phyloP scores from a whole-genome alignment of 1,140 invertebrate species.

The Brachionus manjavacas region DNA sequence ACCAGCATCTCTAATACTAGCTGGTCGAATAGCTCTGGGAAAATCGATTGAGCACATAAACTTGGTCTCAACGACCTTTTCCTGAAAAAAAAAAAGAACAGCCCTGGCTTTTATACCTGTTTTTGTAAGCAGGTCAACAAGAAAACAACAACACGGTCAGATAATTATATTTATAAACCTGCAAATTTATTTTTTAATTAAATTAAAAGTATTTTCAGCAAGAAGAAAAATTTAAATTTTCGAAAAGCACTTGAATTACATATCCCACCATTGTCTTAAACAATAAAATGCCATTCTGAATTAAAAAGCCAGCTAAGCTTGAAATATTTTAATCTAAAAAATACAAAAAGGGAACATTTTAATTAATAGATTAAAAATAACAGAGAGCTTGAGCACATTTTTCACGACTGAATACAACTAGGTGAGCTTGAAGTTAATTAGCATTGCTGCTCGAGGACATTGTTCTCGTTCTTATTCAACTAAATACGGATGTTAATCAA shows the following conservation, averaged over 20 bases:
- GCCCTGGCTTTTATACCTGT: neutral
- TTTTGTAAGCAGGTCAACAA: neutral
- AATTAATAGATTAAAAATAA: conserved; percentile 33
- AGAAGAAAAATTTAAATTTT: neutral
- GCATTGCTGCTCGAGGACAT: neutral
- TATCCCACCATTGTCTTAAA: conserved; percentile 6
- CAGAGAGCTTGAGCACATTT: conserved; percentile 3
- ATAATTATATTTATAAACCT: conserved; percentile 7
- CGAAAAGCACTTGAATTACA: conserved; percentile 30
- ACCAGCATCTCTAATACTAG: neutral
- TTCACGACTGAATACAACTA: neutral
- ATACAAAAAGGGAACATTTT: neutral
- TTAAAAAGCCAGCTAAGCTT: neutral
- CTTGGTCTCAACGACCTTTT: neutral
- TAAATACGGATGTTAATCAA: neutral
- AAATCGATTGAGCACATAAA: neutral
- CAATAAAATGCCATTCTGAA: neutral
- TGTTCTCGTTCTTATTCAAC: neutral
- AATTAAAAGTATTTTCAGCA: conserved; percentile 2
- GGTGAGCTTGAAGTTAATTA: neutral
- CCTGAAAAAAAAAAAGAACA: neutral
- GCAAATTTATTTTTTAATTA: neutral
- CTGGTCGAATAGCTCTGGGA: neutral
- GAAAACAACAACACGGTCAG: neutral
- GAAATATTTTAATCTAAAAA: neutral